A percentile compares a stretch with the other conserved stretches of the same genome.
Evolutionary conservation across 2,113 vertebrate genomes (phyloP).

Genomic region (Campylorhamphus procurvoides): DNA sequence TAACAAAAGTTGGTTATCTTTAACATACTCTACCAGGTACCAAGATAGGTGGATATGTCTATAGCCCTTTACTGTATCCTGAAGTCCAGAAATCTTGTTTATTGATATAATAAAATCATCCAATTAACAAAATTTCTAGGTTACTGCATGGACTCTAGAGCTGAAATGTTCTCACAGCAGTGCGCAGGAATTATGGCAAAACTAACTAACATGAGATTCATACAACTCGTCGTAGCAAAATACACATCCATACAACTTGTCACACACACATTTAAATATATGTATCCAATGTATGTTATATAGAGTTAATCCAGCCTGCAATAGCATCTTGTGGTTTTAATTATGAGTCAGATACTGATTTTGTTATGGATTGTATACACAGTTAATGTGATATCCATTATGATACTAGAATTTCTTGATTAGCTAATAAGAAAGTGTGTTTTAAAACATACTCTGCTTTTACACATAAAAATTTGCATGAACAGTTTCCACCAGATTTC

Average conservation of each 20-base stretch:
- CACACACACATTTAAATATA: neutral
- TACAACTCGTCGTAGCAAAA: neutral
- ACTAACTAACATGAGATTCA: neutral
- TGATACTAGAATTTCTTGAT: neutral
- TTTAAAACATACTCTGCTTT: neutral
- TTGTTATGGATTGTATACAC: neutral
- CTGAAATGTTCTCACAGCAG: neutral
- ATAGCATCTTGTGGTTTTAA: neutral
- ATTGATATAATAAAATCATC: neutral
- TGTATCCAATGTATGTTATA: neutral
- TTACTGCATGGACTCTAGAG: neutral
- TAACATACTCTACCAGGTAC: neutral
- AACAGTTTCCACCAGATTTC: neutral
- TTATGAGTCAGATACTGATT: neutral
- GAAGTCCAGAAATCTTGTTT: neutral
- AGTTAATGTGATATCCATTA: neutral
- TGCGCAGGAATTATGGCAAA: neutral
- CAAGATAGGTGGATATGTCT: neutral
- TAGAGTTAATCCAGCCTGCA: neutral
- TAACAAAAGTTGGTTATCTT: constrained; percentile 41
- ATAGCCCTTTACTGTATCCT: neutral
- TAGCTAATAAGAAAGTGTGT: neutral
- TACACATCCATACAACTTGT: neutral
- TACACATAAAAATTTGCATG: neutral
- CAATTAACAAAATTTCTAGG: neutral